Percentiles rank a stretch among this genome's conserved stretches.
Evolutionary conservation across 2,888 invertebrate species (phyloP).

Genomic region (Erpobdella octoculata): DNA sequence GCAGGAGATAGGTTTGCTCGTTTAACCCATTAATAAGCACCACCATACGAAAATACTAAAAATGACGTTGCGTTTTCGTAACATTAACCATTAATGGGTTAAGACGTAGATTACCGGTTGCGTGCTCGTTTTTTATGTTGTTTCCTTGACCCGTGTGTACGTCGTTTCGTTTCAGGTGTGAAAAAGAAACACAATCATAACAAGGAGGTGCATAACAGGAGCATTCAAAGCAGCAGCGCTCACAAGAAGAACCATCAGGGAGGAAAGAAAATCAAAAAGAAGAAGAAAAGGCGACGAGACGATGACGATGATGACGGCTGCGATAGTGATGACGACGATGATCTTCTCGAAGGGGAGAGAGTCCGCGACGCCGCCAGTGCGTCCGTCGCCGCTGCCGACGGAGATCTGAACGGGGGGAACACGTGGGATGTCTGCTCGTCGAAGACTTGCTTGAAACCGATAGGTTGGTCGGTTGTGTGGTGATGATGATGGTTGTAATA

Average conservation of each 20-base stretch:
- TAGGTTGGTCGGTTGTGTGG: neutral
- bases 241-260: neutral
- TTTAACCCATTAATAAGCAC: too few species aligned
- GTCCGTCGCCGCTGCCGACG: neutral
- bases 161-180: too few species aligned
- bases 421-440: slow-evolving; percentile 13
- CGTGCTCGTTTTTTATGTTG: too few species aligned
- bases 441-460: slow-evolving; percentile 9
- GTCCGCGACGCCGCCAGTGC: neutral
- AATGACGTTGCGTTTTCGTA: too few species aligned
- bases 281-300: neutral
- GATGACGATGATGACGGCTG: neutral
- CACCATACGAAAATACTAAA: too few species aligned
- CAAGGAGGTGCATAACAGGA: too few species aligned
- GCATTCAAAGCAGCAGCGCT: neutral
- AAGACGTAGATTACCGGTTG: too few species aligned
- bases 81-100: too few species aligned
- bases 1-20: too few species aligned
- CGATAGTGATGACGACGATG: neutral
- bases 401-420: neutral
- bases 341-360: neutral
- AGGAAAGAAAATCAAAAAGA: neutral
- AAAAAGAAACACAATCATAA: too few species aligned
- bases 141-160: too few species aligned
- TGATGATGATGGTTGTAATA: neutral